Conservation (phyloP, 2,797 vertebrate species). For the Pipistrellus pygmaeus region DNA sequence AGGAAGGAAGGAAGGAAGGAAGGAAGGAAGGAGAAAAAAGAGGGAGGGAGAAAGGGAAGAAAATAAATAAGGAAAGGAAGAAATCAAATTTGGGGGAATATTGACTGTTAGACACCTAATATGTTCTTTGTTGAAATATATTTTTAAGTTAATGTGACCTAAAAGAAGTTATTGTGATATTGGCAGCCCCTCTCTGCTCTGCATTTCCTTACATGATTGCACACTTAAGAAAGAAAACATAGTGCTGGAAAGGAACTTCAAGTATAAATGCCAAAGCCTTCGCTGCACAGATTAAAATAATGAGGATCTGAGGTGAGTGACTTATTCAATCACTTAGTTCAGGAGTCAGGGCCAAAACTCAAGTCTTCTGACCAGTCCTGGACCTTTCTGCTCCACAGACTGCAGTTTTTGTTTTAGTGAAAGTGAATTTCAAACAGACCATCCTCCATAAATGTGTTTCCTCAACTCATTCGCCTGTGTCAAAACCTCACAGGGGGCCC, state of each 20-base stretch:
- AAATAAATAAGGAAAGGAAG: neutral
- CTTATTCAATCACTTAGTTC: constrained; percentile 6
- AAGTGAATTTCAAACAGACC: constrained; percentile 32
- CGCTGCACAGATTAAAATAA: neutral
- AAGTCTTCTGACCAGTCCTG: neutral
- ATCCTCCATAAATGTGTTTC: neutral
- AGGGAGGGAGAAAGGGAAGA: too few species aligned
- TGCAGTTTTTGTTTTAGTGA: neutral
- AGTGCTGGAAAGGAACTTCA: constrained; percentile 17
- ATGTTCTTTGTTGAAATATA: constrained; percentile 24
- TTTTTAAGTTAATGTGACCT: constrained; percentile 15
- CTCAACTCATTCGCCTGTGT: neutral
- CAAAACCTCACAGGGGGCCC: constrained; percentile 33
- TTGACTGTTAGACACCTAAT: neutral
- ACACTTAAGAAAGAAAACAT: constrained; percentile 54
- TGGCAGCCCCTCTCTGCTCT: constrained; percentile 9
- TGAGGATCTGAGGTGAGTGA: neutral
- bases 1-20: fast-evolving
- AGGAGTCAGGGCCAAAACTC: neutral
- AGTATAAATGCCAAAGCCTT: neutral
- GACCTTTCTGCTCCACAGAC: neutral
- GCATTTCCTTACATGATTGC: constrained; percentile 36
- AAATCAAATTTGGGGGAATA: neutral
- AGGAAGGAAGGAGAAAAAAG: fast-evolving
- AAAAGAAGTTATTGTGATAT: neutral